Base-by-base conservation (phyloP, 2,888 invertebrate species). In the Melangyna quadrimaculata region DNA sequence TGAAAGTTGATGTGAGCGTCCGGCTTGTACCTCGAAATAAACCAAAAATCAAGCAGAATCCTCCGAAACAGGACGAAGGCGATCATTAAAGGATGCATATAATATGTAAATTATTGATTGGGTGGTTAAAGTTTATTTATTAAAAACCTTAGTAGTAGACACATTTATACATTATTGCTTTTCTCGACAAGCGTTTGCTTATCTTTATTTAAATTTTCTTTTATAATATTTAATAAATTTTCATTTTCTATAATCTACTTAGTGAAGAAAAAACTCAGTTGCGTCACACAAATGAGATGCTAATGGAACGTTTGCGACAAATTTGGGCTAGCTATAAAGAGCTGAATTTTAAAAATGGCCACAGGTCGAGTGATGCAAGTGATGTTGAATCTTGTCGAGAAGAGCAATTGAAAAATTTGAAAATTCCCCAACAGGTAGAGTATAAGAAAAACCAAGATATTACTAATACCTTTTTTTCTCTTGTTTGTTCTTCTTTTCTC, bases 1-100 rank as follows among this genome's bases (percentile, higher is more conserved):
- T 96, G 88, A 96, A 95, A 93, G 95, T 96, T 92, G 96, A 96
- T 91, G 95, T 96, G 89, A 95, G 95, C 91, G 95, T 96, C 87
- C 95, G 95, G 91, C 93, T 96, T 91, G 94, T 95, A 91, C 95
- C 95, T 88, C 87, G 77, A n/a, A 72, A 48, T 86, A 95, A 95
- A 87, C 89, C 91, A 87, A 89, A 89, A 88, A 88, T 88, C 88
- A 89, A 88, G 88, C 87, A 87, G 77, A 29, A 57, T 69, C 53
- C 43, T 59, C 5, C 19, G 14, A 37, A 1, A 12, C 53, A 40
- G 57, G 61, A 65, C 32, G 77, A 75, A 45, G 70, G 32, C 69
- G 70, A 81, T 24, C 40, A 51, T 48, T 51, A 80, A 27, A 72
- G 72, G 43, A 65, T 9, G 8, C 48, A 57, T n/a, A n/a, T n/a